These are phyloP conservation scores for Nothoprocta pentlandii DNA, from an alignment of 2,113 vertebrate genomes.

Conservation along the genomic window DNA sequence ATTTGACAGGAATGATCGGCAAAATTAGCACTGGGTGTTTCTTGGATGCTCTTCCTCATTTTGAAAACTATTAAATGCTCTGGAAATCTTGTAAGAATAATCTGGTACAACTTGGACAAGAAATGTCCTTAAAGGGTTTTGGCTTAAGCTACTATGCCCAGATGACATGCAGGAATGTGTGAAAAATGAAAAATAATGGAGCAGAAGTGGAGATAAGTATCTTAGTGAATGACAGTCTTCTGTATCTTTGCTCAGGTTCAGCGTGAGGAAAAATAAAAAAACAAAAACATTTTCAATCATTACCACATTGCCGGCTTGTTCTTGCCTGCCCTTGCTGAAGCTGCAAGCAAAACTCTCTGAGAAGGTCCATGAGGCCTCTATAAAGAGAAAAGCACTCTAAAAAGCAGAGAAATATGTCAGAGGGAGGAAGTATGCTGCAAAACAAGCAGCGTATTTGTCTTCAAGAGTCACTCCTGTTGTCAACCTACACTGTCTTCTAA, in stretches of 20 bases:
- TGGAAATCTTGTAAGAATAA: neutral
- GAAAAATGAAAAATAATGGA: conserved; percentile 24
- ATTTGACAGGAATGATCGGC: neutral
- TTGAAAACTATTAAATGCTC: neutral
- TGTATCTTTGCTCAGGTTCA: neutral
- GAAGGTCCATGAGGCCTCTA: neutral
- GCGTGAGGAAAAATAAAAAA: neutral
- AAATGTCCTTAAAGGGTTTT: conserved; percentile 14
- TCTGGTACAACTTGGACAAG: neutral
- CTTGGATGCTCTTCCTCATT: neutral
- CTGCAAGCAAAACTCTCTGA: neutral
- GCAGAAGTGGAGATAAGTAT: neutral
- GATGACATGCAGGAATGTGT: neutral
- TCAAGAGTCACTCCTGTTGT: neutral
- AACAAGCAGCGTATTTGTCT: neutral
- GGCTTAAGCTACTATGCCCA: neutral
- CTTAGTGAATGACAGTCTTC: neutral
- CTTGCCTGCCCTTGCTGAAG: neutral
- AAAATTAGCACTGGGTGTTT: neutral
- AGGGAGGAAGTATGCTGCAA: neutral
- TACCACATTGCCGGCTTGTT: neutral
- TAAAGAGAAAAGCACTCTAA: neutral
- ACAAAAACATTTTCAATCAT: neutral
- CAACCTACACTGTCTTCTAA: neutral
- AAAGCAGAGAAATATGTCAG: neutral